Evolutionary conservation across 2,888 invertebrate species (phyloP), one percentile per base, ranked within the genome.

Genomic region (Sympetrum striolatum): DNA sequence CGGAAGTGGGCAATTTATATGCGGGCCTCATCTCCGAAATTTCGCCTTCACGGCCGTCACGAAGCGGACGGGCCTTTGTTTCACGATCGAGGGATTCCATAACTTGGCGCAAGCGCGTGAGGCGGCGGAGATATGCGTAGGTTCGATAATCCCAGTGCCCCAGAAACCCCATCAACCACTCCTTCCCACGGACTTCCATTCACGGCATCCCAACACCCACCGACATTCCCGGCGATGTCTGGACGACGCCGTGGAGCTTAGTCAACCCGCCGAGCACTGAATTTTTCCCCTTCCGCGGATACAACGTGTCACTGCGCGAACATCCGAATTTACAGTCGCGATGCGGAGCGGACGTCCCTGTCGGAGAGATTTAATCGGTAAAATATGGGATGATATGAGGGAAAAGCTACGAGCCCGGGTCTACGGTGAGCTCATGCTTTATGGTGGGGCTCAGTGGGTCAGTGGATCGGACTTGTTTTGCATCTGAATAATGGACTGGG

Each of bases 141-240:
- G 73, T 73, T 73, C 31, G 82, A 82, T 35, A 58, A 82, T 48
- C 58, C 82, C 82, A 53, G 82, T 82, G 82, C 31, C 82, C 82
- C 58, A 82, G 53, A 82, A 82, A 82, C 82, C 58, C 82, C 53
- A 31, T 48, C 53, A 44, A 10, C 15, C 31, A 53, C 53, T 25
- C 14, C 53, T 31, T 53, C 18, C 58, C 35, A 39, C 80, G 22
- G 12, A 64, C n/a, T 64, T 25, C 64, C 64, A 64, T 64, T 64
- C 64, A 64, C 64, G 64, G 25, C 64, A 10, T 25, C 64, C 64
- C n/a, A 64, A 64, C 64, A 25, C 64, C 18, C 64, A 64, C 64
- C 22, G 12, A 3, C 64, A 10, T 60, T 60, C 22, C n/a, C 22
- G 14, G 64, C 64, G n/a, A 14, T 2, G 2, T 3, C 3, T 12